Evolutionary conservation across 2,888 invertebrate species (phyloP).

Genomic region (Odontocolon sp.): DNA sequence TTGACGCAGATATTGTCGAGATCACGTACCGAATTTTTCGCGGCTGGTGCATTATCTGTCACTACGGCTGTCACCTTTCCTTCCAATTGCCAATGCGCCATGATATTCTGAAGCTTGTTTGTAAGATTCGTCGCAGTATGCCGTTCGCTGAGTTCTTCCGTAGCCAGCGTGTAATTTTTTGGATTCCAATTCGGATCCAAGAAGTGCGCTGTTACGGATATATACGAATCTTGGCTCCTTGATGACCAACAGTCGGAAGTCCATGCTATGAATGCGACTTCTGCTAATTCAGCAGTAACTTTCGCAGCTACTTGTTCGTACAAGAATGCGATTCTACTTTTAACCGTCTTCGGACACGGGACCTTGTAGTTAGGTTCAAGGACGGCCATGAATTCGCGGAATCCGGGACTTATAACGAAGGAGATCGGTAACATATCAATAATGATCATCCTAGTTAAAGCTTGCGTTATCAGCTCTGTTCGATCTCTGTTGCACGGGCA

Average conservation of each 20-base stretch:
- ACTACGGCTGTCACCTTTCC: constrained; percentile 33
- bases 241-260: constrained; percentile 54
- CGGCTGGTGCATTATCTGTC: constrained; percentile 32
- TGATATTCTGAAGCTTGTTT: constrained; percentile 1
- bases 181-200: constrained; percentile 20
- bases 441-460: not conserved
- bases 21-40: constrained; percentile 27
- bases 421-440: not conserved
- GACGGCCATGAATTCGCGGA: not conserved
- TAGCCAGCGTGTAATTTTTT: constrained; percentile 24
- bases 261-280: constrained; percentile 1
- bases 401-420: not conserved
- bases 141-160: constrained; percentile 33
- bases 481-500: constrained; percentile 8
- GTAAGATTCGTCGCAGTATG: constrained; percentile 41
- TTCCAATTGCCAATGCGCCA: constrained; percentile 24
- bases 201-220: constrained; percentile 37
- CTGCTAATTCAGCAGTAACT: constrained; percentile 12
- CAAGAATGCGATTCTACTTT: constrained; percentile 3
- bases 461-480: not conserved
- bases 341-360: not conserved
- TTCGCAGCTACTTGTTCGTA: constrained; percentile 2
- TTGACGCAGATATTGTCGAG: not conserved
- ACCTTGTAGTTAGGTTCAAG: not conserved
- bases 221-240: constrained; percentile 41